Conservation (phyloP, 2,797 vertebrate species). For the Sternotherus odoratus region DNA sequence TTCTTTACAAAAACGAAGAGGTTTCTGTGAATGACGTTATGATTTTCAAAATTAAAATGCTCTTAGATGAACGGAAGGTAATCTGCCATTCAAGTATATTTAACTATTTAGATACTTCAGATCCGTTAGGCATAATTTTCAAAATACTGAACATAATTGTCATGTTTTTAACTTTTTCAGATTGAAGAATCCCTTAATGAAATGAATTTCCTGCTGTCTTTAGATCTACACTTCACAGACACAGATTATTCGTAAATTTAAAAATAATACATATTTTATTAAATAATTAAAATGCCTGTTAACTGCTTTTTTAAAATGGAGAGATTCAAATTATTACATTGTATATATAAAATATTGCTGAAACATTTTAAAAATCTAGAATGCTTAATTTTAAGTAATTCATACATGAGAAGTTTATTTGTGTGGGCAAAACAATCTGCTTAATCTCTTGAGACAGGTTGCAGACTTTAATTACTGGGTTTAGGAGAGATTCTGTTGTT, state of each 20-base stretch:
- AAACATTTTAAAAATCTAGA: constrained; percentile 2
- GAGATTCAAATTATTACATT: neutral
- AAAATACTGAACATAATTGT: constrained; percentile 28
- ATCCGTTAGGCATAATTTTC: neutral
- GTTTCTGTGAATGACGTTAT: constrained; percentile 95
- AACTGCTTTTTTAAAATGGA: neutral
- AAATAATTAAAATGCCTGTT: neutral
- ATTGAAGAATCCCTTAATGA: constrained; percentile 96
- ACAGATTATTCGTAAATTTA: constrained; percentile 96
- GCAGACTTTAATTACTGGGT: neutral
- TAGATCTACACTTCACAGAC: constrained; percentile 97
- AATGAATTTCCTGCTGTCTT: constrained; percentile 94
- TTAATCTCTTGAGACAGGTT: neutral
- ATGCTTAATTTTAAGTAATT: neutral
- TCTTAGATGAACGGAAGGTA: constrained; percentile 97
- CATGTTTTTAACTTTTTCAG: constrained; percentile 80
- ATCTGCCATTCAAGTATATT: constrained; percentile 33
- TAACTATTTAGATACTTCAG: constrained; percentile 20
- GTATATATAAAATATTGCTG: neutral
- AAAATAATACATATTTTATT: constrained; percentile 20
- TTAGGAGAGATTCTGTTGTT: neutral
- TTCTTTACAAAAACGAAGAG: constrained; percentile 99
- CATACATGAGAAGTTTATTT: neutral
- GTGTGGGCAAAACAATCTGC: no score
- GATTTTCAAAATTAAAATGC: constrained; percentile 98